These are phyloP conservation scores for Halocynthia aurantium DNA, from an alignment of 23 tunicate species.

Conservation along the genomic window DNA sequence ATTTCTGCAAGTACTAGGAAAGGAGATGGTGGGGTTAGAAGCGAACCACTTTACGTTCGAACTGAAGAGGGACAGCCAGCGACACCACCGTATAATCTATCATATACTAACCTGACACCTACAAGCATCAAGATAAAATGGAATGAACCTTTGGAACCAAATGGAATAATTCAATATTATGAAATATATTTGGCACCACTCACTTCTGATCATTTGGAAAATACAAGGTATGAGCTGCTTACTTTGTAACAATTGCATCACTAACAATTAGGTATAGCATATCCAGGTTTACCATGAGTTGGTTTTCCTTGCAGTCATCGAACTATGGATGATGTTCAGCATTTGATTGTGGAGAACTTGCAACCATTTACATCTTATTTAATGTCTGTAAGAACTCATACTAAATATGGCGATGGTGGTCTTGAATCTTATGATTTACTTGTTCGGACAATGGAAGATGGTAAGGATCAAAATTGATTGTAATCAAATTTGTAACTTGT, in stretches of 20 bases:
- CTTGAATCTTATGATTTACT: conserved; percentile 18
- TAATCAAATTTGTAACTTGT: neutral
- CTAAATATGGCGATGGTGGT: conserved; percentile 70
- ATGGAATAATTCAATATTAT: conserved; percentile 57
- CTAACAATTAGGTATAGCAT: neutral
- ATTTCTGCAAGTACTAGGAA: conserved; percentile 42
- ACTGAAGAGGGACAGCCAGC: conserved; percentile 64
- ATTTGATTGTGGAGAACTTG: conserved; percentile 12
- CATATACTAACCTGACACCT: conserved; percentile 48
- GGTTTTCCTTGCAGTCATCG: neutral
- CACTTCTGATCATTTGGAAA: neutral
- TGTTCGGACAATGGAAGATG: conserved; percentile 45
- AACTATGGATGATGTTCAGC: conserved; percentile 8
- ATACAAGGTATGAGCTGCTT: conserved; percentile 1
- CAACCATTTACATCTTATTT: conserved; percentile 25
- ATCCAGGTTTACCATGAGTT: neutral
- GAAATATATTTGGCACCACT: conserved; percentile 9
- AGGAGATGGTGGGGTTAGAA: conserved; percentile 24
- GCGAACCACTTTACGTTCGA: conserved; percentile 25
- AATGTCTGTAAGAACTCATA: conserved; percentile 38
- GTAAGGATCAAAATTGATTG: conserved; percentile 5
- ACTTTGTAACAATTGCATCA: neutral
- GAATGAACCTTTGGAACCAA: conserved; percentile 48
- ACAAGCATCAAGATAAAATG: conserved; percentile 29
- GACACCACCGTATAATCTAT: conserved; percentile 50